Conservation (phyloP, 2,113 vertebrate species). For the Dromaius novaehollandiae region DNA sequence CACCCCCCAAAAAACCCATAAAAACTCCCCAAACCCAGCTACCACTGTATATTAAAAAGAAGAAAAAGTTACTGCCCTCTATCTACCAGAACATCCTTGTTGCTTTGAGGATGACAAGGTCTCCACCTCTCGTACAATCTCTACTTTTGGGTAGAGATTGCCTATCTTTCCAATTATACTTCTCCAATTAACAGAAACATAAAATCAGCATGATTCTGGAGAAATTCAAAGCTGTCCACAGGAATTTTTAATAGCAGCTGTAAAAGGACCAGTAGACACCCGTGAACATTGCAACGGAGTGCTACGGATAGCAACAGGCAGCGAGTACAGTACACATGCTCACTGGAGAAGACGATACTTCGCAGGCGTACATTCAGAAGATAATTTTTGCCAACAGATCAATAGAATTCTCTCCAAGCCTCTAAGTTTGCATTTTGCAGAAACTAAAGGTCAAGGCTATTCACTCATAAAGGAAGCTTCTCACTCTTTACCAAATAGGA, state of each 20-base stretch:
- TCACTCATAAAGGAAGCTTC: background rate
- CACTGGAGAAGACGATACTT: background rate
- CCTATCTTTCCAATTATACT: background rate
- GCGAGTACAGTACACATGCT: accelerated
- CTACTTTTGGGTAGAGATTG: background rate
- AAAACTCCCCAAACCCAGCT: background rate
- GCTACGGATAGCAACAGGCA: background rate
- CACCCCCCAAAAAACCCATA: background rate
- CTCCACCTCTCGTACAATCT: background rate
- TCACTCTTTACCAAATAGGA: background rate
- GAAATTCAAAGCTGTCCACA: background rate
- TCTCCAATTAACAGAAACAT: background rate
- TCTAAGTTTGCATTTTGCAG: background rate
- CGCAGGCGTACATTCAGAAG: background rate
- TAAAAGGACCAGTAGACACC: background rate
- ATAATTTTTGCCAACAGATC: background rate
- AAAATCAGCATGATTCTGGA: background rate
- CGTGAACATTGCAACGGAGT: background rate
- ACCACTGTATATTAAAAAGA: background rate
- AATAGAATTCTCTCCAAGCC: background rate
- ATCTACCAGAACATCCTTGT: background rate
- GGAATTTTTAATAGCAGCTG: background rate
- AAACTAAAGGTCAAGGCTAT: background rate
- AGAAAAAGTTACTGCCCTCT: background rate
- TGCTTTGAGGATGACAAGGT: background rate